Conservation (phyloP, 2,888 invertebrate genomes). For the Pachydiplax longipennis region DNA sequence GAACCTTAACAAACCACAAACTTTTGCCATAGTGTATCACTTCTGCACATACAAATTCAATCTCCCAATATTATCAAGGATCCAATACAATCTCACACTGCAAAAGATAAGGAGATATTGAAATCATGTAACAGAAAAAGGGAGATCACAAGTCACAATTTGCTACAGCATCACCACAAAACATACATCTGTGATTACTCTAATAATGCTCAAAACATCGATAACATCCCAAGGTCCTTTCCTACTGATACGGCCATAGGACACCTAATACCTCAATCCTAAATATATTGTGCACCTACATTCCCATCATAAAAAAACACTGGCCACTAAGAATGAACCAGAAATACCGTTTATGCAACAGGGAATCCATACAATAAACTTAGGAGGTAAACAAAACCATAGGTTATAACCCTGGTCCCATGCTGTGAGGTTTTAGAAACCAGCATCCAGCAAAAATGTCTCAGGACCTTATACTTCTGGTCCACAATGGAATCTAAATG, state of each 20-base stretch:
- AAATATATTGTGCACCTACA: constrained; percentile 40
- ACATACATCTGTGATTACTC: constrained; percentile 31
- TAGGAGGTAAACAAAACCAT: constrained; percentile 34
- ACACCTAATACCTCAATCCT: constrained; percentile 30
- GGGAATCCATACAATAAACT: constrained; percentile 21
- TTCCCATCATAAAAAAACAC: constrained; percentile 34
- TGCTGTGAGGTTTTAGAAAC: constrained; percentile 34
- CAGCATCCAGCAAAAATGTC: constrained; percentile 4
- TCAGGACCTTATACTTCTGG: neutral
- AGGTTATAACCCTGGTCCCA: constrained; percentile 36
- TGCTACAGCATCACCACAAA: constrained; percentile 35
- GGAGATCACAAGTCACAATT: constrained; percentile 27
- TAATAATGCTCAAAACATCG: constrained; percentile 31
- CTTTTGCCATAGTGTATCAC: constrained; percentile 8
- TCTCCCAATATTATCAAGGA: constrained; percentile 2
- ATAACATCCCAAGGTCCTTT: constrained; percentile 37
- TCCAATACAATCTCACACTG: constrained; percentile 13
- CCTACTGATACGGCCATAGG: constrained; percentile 20
- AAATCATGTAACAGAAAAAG: constrained; percentile 24
- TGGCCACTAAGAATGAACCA: constrained; percentile 1
- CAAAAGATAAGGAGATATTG: constrained; percentile 4
- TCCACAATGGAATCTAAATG: neutral
- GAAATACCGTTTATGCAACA: neutral
- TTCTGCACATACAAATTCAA: neutral
- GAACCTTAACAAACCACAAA: neutral